phyloP scores from a whole-genome alignment of 2,888 invertebrate species.

The Eudemis profundana region DNA sequence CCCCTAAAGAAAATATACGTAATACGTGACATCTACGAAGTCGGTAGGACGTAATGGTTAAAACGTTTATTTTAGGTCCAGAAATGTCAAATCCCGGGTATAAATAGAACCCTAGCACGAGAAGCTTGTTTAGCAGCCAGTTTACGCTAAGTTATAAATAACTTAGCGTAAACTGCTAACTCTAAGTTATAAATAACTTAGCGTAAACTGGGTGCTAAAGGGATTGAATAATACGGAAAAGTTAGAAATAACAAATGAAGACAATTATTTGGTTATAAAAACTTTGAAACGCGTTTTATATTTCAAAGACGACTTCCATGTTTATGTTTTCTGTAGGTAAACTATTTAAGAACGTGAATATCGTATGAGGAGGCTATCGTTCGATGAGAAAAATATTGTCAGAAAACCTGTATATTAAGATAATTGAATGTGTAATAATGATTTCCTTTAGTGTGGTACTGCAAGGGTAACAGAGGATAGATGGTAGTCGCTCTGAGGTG shows the following conservation, averaged over 20 bases:
- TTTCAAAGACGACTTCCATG: too few relatives aligned
- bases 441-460: too few relatives aligned
- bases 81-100: conserved; percentile 37
- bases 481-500: too few relatives aligned
- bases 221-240: neutral
- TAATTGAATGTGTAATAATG: too few relatives aligned
- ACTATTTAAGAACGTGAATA: too few relatives aligned
- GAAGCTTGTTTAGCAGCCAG: conserved; percentile 4
- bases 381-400: too few relatives aligned
- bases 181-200: conserved; percentile 1
- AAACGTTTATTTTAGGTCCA: conserved; percentile 30
- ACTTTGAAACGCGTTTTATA: neutral
- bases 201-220: too few relatives aligned
- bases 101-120: conserved; percentile 21
- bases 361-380: too few relatives aligned
- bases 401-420: too few relatives aligned
- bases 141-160: conserved; percentile 11
- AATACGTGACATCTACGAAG: conserved; percentile 35
- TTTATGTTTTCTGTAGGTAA: too few relatives aligned
- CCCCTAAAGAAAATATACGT: conserved; percentile 15
- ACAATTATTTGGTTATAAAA: neutral
- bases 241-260: conserved; percentile 18
- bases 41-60: conserved; percentile 11
- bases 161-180: too few relatives aligned
- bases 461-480: too few relatives aligned